Evolutionary conservation across 2,797 vertebrate genomes (phyloP).

Genomic region (Oryzias dopingdopingensis): DNA sequence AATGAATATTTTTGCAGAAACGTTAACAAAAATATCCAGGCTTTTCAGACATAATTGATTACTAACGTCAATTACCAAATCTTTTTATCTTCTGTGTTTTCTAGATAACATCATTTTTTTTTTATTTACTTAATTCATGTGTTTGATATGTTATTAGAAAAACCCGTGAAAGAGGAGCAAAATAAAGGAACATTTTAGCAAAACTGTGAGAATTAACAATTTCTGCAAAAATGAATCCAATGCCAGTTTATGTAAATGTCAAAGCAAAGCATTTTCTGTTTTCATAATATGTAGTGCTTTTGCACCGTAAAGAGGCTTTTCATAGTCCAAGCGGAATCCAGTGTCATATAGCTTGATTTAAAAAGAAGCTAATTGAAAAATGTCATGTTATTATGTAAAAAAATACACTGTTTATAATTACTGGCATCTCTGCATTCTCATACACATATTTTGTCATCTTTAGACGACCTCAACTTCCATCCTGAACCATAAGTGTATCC

Average conservation of each 20-base stretch:
- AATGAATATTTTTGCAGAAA: constrained; percentile 32
- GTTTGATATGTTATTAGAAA: too few relatives aligned
- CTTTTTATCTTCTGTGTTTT: constrained; percentile 2
- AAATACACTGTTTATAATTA: constrained; percentile 37
- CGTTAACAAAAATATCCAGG: constrained; percentile 14
- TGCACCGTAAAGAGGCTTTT: too few relatives aligned
- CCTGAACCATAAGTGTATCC: constrained; percentile 25
- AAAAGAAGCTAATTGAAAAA: constrained; percentile 20
- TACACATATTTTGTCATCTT: constrained; percentile 37
- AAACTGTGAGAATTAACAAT: too few relatives aligned
- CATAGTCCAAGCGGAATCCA: constrained; percentile 1
- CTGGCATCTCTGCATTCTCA: constrained; percentile 41
- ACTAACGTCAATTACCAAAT: constrained; percentile 3
- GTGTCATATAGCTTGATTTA: constrained; percentile 37
- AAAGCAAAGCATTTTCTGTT: too few relatives aligned
- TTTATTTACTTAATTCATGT: too few relatives aligned
- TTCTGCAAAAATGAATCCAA: too few relatives aligned
- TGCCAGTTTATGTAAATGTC: too few relatives aligned
- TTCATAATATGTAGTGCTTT: too few relatives aligned
- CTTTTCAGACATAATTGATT: constrained; percentile 6
- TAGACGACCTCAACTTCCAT: constrained; percentile 20
- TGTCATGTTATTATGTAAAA: constrained; percentile 3
- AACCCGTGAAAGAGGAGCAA: not conserved
- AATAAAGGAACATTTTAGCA: not conserved
- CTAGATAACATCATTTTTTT: too few relatives aligned